Percentiles rank a stretch among this genome's conserved stretches.
These are phyloP conservation scores for Lota lota DNA, from an alignment of 2,113 vertebrate genomes.

Conservation along the genomic window DNA sequence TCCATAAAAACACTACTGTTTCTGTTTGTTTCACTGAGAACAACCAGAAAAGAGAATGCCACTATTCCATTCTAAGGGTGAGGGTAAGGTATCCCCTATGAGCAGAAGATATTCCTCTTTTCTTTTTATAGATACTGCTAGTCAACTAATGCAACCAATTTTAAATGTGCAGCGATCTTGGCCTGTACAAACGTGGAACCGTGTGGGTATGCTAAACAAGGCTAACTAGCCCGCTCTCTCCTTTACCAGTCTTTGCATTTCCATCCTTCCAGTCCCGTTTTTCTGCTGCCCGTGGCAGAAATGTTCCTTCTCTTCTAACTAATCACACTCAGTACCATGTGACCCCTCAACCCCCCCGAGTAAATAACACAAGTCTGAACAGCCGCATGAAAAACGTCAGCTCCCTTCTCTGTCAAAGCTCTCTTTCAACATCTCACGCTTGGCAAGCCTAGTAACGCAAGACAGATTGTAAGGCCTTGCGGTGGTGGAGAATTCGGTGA, in stretches of 20 bases:
- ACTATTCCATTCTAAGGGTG: slow-evolving; percentile 19
- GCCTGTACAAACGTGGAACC: too few relatives aligned
- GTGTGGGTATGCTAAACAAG: not conserved
- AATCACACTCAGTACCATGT: slow-evolving; percentile 19
- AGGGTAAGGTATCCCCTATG: not conserved
- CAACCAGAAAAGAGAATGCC: not conserved
- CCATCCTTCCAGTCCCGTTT: not conserved
- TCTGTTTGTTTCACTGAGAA: too few relatives aligned
- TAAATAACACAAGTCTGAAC: slow-evolving; percentile 56
- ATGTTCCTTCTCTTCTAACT: slow-evolving; percentile 23
- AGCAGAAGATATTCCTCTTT: not conserved
- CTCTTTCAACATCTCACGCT: slow-evolving; percentile 48
- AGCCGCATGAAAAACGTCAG: slow-evolving; percentile 47
- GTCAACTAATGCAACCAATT: too few relatives aligned
- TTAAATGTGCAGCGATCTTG: too few relatives aligned
- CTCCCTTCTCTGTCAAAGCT: slow-evolving; percentile 47
- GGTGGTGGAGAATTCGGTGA: slow-evolving; percentile 45
- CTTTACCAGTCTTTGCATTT: slow-evolving; percentile 22
- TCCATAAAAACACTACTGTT: too few relatives aligned
- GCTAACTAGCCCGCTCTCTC: slow-evolving; percentile 11
- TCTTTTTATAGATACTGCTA: too few relatives aligned
- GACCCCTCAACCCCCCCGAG: slow-evolving; percentile 35
- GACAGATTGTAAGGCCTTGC: slow-evolving; percentile 51
- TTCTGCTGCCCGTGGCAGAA: slow-evolving; percentile 12
- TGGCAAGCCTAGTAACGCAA: slow-evolving; percentile 42